Base-by-base conservation (phyloP, 2,797 vertebrate genomes). In the Gymnothorax reevesii region DNA sequence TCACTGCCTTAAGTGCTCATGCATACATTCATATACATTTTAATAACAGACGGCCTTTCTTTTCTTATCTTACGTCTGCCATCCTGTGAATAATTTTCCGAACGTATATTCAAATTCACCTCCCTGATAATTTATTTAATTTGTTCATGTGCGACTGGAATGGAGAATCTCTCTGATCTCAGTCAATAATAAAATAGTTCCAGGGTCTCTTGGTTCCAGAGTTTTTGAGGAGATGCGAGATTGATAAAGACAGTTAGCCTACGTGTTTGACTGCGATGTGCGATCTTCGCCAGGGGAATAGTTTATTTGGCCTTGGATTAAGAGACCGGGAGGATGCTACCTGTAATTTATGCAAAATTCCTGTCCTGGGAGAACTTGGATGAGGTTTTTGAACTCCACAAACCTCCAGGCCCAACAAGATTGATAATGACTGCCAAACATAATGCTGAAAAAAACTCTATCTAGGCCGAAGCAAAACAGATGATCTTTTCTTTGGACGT, bases 401-500 rank as follows among this genome's bases (percentile, higher is more conserved):
- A 83, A 49, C 82, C 89, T 87, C 86, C 62, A 85, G 90, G 86
- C 83, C 88, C 85, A 85, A 64, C 71, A 86, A 89, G 89, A 89
- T 89, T 89, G 86, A 90, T 90, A 89, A 87, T 83, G 84, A 90
- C 87, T 88, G 85, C 57, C 87, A 88, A 60, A 88, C 83, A 87
- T 82, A 88, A 27, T 17, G 20, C 33, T 42, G 42, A 54, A 55
- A 22, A 86, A 80, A 82, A 82, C 71, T 52, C 75, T 84, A 66
- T 84, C 83, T 84, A 69, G 83, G 83, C 9, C 66, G 33, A 42
- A 84, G 42, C 5, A n/a, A 85, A 66, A 20, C 42, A 84, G 62
- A 64, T 73, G 66, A 54, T 49, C 75, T 73, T 55, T 69, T 85
- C 33, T 73, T 64, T 64, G 17, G n/a, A 8, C 42, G 7, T 73